phyloP scores from a whole-genome alignment of 2,113 vertebrate species.

The Chinchilla lanigera region DNA sequence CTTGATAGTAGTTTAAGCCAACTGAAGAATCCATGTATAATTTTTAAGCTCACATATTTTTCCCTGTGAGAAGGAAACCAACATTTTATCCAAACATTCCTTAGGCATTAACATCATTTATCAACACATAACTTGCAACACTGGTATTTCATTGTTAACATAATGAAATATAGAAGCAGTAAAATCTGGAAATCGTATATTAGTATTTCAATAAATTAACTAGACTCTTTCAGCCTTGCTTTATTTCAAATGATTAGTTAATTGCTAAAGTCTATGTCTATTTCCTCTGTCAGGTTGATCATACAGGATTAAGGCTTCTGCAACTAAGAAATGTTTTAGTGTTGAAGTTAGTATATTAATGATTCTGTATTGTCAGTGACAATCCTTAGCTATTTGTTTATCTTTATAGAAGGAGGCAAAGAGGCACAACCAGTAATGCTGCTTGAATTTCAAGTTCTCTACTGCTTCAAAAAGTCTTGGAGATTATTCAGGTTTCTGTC shows the following conservation, averaged over 20 bases:
- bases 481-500: slow-evolving; percentile 11
- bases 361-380: slow-evolving; percentile 5
- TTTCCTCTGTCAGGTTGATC: slow-evolving; percentile 51
- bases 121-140: neutral
- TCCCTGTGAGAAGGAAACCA: slow-evolving; percentile 74
- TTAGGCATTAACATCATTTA: slow-evolving; percentile 42
- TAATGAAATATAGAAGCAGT: slow-evolving; percentile 58
- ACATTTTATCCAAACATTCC: slow-evolving; percentile 70
- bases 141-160: slow-evolving; percentile 41
- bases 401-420: slow-evolving; percentile 34
- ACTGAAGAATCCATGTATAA: slow-evolving; percentile 66
- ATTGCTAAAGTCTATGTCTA: slow-evolving; percentile 55
- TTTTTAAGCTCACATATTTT: slow-evolving; percentile 64
- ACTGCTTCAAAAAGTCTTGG: slow-evolving; percentile 47
- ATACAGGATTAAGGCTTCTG: slow-evolving; percentile 17
- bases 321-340: slow-evolving; percentile 65
- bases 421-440: neutral
- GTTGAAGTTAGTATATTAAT: slow-evolving; percentile 67
- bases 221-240: slow-evolving; percentile 49
- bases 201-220: neutral
- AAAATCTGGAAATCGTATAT: slow-evolving; percentile 52
- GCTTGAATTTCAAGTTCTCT: slow-evolving; percentile 24
- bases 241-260: slow-evolving; percentile 57
- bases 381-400: slow-evolving; percentile 55
- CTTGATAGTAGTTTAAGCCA: slow-evolving; percentile 82